phyloP scores from a whole-genome alignment of 2,797 vertebrate species.

The Xenentodon cancila region DNA sequence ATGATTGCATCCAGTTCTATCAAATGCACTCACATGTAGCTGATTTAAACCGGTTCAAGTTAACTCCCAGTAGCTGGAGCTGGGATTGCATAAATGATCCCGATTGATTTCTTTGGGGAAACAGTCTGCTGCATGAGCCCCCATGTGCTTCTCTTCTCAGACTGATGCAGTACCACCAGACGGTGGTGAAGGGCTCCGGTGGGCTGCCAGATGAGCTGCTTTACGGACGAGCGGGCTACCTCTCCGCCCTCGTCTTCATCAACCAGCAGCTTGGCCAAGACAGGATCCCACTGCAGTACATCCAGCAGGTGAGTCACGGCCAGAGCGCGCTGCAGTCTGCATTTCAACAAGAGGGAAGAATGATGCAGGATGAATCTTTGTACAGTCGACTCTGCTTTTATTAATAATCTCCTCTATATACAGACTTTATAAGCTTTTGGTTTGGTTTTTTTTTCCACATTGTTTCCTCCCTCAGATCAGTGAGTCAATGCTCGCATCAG shows the following conservation, averaged over 20 bases:
- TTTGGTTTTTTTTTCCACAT: neutral
- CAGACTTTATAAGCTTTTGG: too few relatives aligned
- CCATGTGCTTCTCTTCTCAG: constrained; percentile 63
- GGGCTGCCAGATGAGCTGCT: constrained; percentile 91
- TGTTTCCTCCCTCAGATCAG: constrained; percentile 81
- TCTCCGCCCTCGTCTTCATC: constrained; percentile 91
- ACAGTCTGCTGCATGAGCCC: neutral
- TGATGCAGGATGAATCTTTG: neutral
- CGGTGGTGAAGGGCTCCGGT: constrained; percentile 80
- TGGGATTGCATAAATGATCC: constrained; percentile 1
- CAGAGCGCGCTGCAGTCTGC: too few relatives aligned
- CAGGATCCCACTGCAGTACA: constrained; percentile 88
- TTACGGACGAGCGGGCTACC: constrained; percentile 92
- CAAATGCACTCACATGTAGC: too few relatives aligned
- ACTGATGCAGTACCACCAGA: constrained; percentile 85
- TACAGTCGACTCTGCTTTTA: too few relatives aligned
- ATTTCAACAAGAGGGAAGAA: too few relatives aligned
- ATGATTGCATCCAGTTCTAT: too few relatives aligned
- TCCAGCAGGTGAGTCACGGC: constrained; percentile 87
- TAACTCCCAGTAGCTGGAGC: too few relatives aligned
- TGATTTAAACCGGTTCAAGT: too few relatives aligned
- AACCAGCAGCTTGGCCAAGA: constrained; percentile 92
- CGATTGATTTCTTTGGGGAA: neutral
- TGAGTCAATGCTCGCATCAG: constrained; percentile 87
- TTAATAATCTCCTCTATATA: too few relatives aligned